Evolutionary conservation across 2,797 vertebrate genomes (phyloP).

Genomic region (Lutjanus argentimaculatus): DNA sequence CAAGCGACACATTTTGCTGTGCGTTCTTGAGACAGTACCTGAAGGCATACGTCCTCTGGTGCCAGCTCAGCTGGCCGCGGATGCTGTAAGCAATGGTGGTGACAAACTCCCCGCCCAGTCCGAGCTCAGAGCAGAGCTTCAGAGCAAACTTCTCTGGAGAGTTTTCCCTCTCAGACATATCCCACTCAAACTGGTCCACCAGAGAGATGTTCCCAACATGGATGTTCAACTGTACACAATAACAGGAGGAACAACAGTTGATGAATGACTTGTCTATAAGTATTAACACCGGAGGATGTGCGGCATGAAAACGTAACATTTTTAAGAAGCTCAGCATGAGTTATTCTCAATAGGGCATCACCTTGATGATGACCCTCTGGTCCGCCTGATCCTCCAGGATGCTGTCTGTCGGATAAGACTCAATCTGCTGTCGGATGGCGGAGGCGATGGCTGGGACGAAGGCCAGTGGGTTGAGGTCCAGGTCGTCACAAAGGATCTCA

Average conservation of each 20-base stretch:
- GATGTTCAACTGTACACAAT: constrained; percentile 91
- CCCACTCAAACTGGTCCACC: constrained; percentile 99
- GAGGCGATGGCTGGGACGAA: constrained; percentile 98
- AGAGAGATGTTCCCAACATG: constrained; percentile 99
- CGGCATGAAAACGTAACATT: too few relatives aligned
- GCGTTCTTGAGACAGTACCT: constrained; percentile 84
- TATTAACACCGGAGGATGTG: neutral
- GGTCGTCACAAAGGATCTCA: constrained; percentile 96
- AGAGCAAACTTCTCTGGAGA: constrained; percentile 97
- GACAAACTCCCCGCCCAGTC: constrained; percentile 96
- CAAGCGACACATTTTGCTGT: neutral
- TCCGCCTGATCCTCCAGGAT: constrained; percentile 97
- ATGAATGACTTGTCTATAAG: accelerated
- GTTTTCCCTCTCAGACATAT: constrained; percentile 99
- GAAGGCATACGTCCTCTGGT: constrained; percentile 98
- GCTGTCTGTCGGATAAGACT: constrained; percentile 97
- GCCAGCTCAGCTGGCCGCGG: constrained; percentile 98
- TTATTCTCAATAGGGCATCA: neutral
- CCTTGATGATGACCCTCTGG: constrained; percentile 99
- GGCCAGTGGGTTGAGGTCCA: constrained; percentile 96
- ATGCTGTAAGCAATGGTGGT: constrained; percentile 99
- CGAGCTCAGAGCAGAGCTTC: constrained; percentile 97
- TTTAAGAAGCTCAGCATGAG: neutral
- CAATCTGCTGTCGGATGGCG: constrained; percentile 97
- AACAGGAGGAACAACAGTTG: neutral